phyloP scores from a whole-genome alignment of 2,113 vertebrate species.

The Montifringilla adamsi region DNA sequence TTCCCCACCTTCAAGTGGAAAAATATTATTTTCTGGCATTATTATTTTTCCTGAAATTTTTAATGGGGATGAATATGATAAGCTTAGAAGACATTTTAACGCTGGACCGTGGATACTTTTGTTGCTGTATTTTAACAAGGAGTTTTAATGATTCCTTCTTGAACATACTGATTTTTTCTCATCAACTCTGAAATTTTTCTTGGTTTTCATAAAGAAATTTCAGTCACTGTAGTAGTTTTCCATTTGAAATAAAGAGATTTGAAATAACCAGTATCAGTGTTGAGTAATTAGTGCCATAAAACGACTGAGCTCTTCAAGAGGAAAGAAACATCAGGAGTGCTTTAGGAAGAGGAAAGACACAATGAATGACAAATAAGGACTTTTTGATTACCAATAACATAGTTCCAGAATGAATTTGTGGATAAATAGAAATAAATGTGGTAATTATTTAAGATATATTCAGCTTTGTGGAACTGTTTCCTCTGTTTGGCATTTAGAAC shows the following conservation, averaged over 20 bases:
- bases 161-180: neutral
- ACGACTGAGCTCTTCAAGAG: neutral
- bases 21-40: neutral
- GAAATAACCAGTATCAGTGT: neutral
- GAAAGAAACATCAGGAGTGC: neutral
- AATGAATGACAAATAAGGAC: neutral
- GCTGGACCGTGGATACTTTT: neutral
- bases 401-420: neutral
- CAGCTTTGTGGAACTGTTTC: neutral
- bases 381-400: neutral
- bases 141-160: neutral
- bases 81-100: neutral
- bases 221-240: neutral
- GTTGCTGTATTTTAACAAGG: neutral
- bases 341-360: neutral
- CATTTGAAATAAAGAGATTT: neutral
- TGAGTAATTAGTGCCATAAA: neutral
- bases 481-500: neutral
- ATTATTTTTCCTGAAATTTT: neutral
- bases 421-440: neutral
- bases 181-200: neutral
- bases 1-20: rapidly evolving
- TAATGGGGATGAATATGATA: rapidly evolving
- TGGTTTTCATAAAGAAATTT: neutral
- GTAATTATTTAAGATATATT: neutral